Evolutionary conservation across 2,888 invertebrate species (phyloP).

Genomic region (Thymelicus lineola): DNA sequence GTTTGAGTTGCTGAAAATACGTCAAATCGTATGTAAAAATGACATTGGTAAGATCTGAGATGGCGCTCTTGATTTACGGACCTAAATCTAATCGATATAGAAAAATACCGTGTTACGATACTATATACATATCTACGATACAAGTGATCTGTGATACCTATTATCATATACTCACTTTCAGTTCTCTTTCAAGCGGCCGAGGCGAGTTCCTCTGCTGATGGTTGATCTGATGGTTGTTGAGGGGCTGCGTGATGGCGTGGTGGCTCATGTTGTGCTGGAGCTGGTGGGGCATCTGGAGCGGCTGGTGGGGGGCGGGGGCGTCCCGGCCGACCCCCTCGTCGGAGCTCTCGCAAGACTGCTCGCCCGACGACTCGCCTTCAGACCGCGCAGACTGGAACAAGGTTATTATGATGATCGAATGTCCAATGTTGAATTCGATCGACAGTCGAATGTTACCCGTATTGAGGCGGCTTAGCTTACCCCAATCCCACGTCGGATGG

Average conservation of each 20-base stretch:
- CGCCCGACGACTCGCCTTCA: constrained; percentile 78
- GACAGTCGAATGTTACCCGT: neutral
- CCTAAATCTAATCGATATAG: too few species aligned
- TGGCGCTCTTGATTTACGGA: too few species aligned
- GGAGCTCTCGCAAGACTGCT: constrained; percentile 79
- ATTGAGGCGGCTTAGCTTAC: too few species aligned
- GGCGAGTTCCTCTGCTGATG: constrained; percentile 73
- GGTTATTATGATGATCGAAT: too few species aligned
- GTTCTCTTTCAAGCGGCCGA: constrained; percentile 70
- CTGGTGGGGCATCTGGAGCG: constrained; percentile 52
- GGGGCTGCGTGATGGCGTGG: constrained; percentile 56
- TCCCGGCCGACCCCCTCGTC: constrained; percentile 80
- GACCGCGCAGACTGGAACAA: constrained; percentile 70
- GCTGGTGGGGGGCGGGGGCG: constrained; percentile 60
- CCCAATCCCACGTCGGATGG: too few species aligned
- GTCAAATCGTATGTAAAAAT: too few species aligned
- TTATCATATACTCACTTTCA: constrained; percentile 60
- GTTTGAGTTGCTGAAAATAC: too few species aligned
- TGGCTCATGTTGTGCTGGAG: constrained; percentile 60
- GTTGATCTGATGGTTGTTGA: constrained; percentile 62
- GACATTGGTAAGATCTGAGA: too few species aligned
- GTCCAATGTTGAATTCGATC: too few species aligned
- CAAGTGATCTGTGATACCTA: too few species aligned
- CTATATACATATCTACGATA: too few species aligned
- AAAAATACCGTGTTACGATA: too few species aligned